These are phyloP conservation scores for Galerucella pusilla DNA, from an alignment of 2,888 invertebrate species.

Conservation along the genomic window DNA sequence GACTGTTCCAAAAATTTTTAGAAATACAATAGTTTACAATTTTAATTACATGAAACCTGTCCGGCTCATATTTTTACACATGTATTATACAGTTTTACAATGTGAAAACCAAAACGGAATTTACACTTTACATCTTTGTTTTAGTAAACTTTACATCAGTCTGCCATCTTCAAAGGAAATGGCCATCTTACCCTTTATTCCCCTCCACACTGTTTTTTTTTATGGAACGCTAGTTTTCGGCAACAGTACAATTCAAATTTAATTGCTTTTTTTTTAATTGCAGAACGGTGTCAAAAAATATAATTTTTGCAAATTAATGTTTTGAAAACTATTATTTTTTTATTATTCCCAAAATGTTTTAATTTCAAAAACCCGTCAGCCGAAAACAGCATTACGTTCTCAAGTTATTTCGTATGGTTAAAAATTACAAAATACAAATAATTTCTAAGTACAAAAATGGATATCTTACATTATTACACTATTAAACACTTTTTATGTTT, in stretches of 20 bases:
- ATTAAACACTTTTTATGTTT: constrained; percentile 55
- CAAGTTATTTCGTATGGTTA: constrained; percentile 51
- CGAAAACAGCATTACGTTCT: constrained; percentile 33
- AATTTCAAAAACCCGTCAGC: constrained; percentile 8
- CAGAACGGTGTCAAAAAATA: neutral
- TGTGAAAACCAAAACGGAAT: constrained; percentile 64
- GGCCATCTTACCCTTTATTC: constrained; percentile 57
- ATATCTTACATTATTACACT: constrained; percentile 62
- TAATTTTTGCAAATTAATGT: neutral
- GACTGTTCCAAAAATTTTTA: constrained; percentile 50
- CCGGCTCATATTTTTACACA: constrained; percentile 66
- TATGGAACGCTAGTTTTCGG: constrained; percentile 24
- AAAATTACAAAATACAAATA: constrained; percentile 55
- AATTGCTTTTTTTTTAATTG: neutral
- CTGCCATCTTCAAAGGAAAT: constrained; percentile 60
- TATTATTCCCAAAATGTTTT: too few species aligned
- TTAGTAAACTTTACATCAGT: constrained; percentile 67
- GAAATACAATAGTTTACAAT: constrained; percentile 56
- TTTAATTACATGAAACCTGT: constrained; percentile 46
- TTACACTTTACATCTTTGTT: constrained; percentile 66
- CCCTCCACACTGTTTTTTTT: constrained; percentile 52
- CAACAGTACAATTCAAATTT: neutral
- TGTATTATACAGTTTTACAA: constrained; percentile 65
- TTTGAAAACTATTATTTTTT: neutral
- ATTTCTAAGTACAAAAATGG: constrained; percentile 60